Conservation (phyloP, 2,888 invertebrate species). For the Adelphocoris suturalis region DNA sequence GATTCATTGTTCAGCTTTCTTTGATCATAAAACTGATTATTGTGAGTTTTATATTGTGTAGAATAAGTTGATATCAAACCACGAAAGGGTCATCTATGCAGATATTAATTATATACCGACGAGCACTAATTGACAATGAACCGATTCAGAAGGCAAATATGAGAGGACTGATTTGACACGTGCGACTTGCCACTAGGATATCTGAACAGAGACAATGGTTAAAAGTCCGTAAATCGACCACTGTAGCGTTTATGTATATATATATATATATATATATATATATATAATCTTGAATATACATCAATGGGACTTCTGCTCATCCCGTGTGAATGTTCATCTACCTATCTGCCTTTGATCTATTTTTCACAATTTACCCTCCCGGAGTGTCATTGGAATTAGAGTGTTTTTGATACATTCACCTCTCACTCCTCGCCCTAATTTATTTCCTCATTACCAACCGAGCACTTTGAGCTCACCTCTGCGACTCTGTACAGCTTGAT, state of each 20-base stretch:
- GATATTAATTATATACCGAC: too few relatives aligned
- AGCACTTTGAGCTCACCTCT: constrained; percentile 14
- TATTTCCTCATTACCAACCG: constrained; percentile 30
- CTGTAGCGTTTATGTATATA: neutral
- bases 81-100: too few relatives aligned
- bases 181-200: too few relatives aligned
- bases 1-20: too few relatives aligned
- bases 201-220: too few relatives aligned
- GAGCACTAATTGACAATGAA: too few relatives aligned
- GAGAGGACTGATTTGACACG: too few relatives aligned
- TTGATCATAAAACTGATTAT: too few relatives aligned
- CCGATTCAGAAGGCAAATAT: too few relatives aligned
- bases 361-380: neutral
- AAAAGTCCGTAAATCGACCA: too few relatives aligned
- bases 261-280: neutral
- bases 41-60: too few relatives aligned
- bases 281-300: neutral
- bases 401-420: constrained; percentile 12
- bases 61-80: too few relatives aligned
- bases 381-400: neutral
- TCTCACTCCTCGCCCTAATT: neutral
- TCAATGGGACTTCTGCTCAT: neutral
- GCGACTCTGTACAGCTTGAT: constrained; percentile 34
- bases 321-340: neutral
- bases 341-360: neutral